These are phyloP conservation scores for Phenacoccus solenopsis DNA, from an alignment of 1,140 invertebrate genomes.

Conservation along the genomic window DNA sequence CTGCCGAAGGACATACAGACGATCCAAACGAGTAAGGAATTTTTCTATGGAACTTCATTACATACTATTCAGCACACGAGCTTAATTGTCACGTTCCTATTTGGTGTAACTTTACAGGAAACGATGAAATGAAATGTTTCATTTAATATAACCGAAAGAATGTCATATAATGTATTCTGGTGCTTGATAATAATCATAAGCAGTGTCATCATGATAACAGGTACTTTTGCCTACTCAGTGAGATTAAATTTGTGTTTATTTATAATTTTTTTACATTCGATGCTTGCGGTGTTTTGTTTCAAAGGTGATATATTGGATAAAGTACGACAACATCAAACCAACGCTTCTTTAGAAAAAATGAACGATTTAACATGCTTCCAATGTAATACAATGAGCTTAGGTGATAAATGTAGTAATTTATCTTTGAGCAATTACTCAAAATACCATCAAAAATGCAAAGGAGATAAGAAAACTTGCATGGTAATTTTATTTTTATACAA, in stretches of 20 bases:
- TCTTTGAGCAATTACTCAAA: conserved; percentile 40
- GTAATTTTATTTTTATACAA: conserved; percentile 38
- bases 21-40: neutral
- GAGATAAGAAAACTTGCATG: conserved; percentile 62
- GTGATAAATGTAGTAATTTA: conserved; percentile 51
- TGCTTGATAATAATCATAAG: neutral
- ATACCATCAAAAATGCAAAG: conserved; percentile 55
- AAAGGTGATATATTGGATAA: conserved; percentile 16
- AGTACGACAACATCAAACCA: conserved; percentile 48
- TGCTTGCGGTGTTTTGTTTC: neutral
- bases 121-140: neutral
- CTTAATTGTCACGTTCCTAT: neutral
- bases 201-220: neutral
- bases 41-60: no score
- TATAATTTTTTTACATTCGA: no score
- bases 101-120: neutral
- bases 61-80: no score
- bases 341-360: conserved; percentile 53
- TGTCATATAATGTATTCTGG: neutral
- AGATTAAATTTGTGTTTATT: no score
- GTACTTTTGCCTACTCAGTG: neutral
- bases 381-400: conserved; percentile 58
- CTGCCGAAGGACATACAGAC: neutral
- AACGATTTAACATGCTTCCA: conserved; percentile 67
- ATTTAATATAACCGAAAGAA: neutral